Evolutionary conservation across 1,140 invertebrate species (phyloP).

Genomic region (Cherax destructor): DNA sequence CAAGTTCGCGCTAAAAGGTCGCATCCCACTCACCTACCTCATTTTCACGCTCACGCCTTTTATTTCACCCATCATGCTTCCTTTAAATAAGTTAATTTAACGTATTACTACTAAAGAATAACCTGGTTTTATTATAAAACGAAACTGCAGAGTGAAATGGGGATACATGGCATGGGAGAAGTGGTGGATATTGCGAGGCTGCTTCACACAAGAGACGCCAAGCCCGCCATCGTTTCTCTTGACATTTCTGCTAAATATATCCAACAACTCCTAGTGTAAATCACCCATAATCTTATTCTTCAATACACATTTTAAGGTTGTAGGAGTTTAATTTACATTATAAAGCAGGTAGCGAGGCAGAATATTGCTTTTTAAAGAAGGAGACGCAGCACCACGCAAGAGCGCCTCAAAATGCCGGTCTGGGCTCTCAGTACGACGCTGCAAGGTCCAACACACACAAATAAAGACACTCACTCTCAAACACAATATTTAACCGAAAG

Average conservation of each 20-base stretch:
- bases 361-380: background rate
- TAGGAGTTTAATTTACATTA: background rate
- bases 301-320: background rate
- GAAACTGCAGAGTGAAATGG: background rate
- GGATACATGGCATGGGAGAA: background rate
- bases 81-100: background rate
- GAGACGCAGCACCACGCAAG: background rate
- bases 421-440: conserved; percentile 56
- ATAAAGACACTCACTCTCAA: conserved; percentile 5
- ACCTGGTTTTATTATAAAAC: background rate
- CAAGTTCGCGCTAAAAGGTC: conserved; percentile 59
- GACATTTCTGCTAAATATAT: conserved; percentile 5
- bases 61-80: too few species aligned
- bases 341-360: background rate
- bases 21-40: conserved; percentile 29
- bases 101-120: too few species aligned
- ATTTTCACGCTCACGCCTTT: background rate
- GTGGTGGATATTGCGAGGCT: background rate
- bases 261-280: background rate
- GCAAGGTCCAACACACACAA: conserved; percentile 60
- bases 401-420: conserved; percentile 55
- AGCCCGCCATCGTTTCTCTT: conserved; percentile 30
- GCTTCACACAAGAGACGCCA: conserved; percentile 12
- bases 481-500: conserved; percentile 27
- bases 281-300: background rate